phyloP scores from a whole-genome alignment of 1,140 invertebrate species.

The Aphis craccivora region DNA sequence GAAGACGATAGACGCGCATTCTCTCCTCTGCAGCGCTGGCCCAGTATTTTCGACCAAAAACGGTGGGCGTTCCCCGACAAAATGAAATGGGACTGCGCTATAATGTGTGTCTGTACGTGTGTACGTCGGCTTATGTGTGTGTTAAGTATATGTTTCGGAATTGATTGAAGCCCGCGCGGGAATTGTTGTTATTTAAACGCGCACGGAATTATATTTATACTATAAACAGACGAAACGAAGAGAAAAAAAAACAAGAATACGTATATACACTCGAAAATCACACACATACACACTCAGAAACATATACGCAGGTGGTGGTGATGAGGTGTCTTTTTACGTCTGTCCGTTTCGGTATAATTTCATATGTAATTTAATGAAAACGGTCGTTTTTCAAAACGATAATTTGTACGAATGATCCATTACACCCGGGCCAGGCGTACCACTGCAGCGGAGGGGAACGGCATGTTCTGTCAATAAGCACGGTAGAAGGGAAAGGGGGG shows the following conservation, averaged over 20 bases:
- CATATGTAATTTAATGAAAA: slow-evolving; percentile 56
- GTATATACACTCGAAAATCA: slow-evolving; percentile 19
- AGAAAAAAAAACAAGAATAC: slow-evolving; percentile 31
- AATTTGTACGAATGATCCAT: slow-evolving; percentile 58
- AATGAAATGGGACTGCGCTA: slow-evolving; percentile 53
- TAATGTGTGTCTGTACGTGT: slow-evolving; percentile 8
- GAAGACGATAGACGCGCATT: slow-evolving; percentile 2
- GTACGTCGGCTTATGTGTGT: not conserved
- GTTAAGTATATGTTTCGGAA: slow-evolving; percentile 57
- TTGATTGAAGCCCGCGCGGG: slow-evolving; percentile 49
- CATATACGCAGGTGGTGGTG: slow-evolving; percentile 41
- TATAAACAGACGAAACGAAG: slow-evolving; percentile 26
- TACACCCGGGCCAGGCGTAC: slow-evolving; percentile 4
- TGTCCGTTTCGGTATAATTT: slow-evolving; percentile 56
- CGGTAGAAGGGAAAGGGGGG: not conserved
- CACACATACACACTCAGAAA: slow-evolving; percentile 23
- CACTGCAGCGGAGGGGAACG: not conserved
- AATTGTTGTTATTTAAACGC: slow-evolving; percentile 43
- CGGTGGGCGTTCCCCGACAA: slow-evolving; percentile 52
- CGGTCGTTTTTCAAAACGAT: slow-evolving; percentile 57
- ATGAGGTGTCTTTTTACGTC: slow-evolving; percentile 43
- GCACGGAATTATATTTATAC: slow-evolving; percentile 34
- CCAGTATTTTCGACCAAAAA: slow-evolving; percentile 50
- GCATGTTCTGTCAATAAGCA: not conserved
- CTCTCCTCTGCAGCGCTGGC: not conserved